Conservation (phyloP, 2,888 invertebrate species). For the Troides helena region DNA sequence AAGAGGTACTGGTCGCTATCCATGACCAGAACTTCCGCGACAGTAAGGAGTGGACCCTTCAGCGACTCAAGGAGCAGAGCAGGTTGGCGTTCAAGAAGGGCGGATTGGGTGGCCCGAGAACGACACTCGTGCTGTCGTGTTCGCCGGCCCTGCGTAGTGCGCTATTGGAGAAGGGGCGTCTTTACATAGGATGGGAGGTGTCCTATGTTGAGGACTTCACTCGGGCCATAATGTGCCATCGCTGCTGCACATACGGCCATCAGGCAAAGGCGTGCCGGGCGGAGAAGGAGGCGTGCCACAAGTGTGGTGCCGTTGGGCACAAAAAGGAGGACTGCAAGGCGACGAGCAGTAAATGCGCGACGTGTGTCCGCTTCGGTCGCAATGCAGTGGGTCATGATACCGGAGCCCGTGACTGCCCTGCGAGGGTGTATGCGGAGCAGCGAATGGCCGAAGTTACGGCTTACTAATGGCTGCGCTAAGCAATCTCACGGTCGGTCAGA, state of each 20-base stretch:
- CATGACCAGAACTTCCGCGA: too few relatives aligned
- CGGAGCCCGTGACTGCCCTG: conserved; percentile 32
- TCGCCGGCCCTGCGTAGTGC: neutral
- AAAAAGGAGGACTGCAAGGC: neutral
- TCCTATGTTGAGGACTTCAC: conserved; percentile 26
- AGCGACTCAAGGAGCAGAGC: conserved; percentile 13
- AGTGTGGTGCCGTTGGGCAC: conserved; percentile 10
- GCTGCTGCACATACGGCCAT: conserved; percentile 46
- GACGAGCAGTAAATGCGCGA: conserved; percentile 33
- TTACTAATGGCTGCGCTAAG: neutral
- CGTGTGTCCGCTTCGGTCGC: conserved; percentile 34
- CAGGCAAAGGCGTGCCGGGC: conserved; percentile 38
- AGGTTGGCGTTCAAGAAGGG: conserved; percentile 1
- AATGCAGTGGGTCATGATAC: conserved; percentile 33
- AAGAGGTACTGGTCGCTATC: too few relatives aligned
- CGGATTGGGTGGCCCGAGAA: neutral
- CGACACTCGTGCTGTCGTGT: conserved; percentile 30
- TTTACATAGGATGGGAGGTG: conserved; percentile 35
- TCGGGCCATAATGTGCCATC: conserved; percentile 33
- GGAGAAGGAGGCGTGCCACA: neutral
- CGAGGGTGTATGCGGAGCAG: conserved; percentile 31
- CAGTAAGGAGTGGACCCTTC: neutral
- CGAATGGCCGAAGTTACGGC: conserved; percentile 8
- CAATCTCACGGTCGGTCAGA: conserved; percentile 31
- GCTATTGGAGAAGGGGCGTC: neutral